These are phyloP conservation scores for Ptychadena robeensis DNA, from an alignment of 2,797 vertebrate species.

Conservation along the genomic window DNA sequence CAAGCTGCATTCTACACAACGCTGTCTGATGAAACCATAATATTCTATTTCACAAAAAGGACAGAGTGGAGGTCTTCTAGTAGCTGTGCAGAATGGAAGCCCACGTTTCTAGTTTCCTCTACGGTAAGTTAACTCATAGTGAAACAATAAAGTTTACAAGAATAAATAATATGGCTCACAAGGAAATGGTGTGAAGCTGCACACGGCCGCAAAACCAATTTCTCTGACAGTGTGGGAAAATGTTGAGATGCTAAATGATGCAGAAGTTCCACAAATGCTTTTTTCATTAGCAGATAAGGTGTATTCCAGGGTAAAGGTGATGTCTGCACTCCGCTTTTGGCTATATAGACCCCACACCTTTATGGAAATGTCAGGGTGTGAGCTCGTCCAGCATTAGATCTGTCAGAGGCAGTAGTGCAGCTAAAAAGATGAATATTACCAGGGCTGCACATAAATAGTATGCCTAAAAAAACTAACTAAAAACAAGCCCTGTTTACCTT, in stretches of 20 bases:
- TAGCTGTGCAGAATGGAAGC: neutral
- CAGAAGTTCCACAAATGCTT: neutral
- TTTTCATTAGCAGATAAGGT: neutral
- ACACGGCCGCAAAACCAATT: too few species aligned
- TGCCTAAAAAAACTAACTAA: too few species aligned
- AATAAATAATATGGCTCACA: neutral
- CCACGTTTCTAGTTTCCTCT: neutral
- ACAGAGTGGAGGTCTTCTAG: neutral
- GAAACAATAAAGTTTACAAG: neutral
- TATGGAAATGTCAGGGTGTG: conserved; percentile 32
- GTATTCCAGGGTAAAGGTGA: conserved; percentile 21
- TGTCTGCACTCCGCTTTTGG: neutral
- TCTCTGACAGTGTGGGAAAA: too few species aligned
- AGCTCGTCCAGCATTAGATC: neutral
- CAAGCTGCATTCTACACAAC: too few species aligned
- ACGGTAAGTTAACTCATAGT: neutral
- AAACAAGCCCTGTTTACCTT: too few species aligned
- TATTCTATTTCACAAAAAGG: neutral
- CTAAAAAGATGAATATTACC: neutral
- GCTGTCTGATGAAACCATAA: too few species aligned
- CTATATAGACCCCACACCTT: conserved; percentile 22
- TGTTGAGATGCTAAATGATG: neutral
- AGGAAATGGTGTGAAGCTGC: neutral
- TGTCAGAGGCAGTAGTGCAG: neutral
- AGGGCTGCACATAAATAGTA: too few species aligned